These are phyloP conservation scores for Darevskia mixta DNA, from an alignment of 2,797 vertebrate species.

Conservation along the genomic window DNA sequence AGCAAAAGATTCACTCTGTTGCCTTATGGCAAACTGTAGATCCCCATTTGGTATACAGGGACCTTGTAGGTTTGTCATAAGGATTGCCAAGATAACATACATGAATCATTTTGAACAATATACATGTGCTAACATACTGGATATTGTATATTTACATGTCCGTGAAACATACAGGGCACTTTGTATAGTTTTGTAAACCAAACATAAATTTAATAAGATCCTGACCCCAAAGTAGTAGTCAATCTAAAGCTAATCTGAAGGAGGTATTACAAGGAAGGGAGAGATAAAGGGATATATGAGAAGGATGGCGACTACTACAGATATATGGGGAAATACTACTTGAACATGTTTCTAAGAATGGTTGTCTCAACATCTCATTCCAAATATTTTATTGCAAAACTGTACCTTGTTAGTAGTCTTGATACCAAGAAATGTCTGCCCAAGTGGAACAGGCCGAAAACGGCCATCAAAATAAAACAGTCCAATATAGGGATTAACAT, in stretches of 20 bases:
- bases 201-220: neutral
- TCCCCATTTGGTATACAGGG: neutral
- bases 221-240: neutral
- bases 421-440: slow-evolving; percentile 94
- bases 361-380: neutral
- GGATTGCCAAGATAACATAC: neutral
- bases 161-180: neutral
- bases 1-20: neutral
- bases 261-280: neutral
- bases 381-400: neutral
- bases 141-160: neutral
- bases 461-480: slow-evolving; percentile 97
- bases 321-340: neutral
- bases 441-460: slow-evolving; percentile 96
- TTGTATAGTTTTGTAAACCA: neutral
- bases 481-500: slow-evolving; percentile 96
- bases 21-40: neutral
- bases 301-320: neutral
- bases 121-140: neutral
- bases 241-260: neutral
- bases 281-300: neutral
- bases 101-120: neutral
- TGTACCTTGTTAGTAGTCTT: slow-evolving; percentile 94
- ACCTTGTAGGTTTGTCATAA: neutral
- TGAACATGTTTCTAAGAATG: neutral